Base-by-base conservation (phyloP, 2,888 invertebrate species). In the Eilema caniola region DNA sequence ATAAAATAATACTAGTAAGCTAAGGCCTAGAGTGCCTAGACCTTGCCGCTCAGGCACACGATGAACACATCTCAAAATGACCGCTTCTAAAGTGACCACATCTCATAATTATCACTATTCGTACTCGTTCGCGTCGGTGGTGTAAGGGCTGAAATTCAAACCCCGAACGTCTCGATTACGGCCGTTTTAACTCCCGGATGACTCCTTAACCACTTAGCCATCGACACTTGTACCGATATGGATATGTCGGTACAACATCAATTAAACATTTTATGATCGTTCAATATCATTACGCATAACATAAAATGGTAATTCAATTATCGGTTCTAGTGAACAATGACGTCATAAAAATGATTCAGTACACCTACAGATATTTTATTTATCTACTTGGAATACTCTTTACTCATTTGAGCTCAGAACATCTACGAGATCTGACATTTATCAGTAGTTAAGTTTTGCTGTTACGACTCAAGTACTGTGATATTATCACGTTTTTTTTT, bases 311-410 rank as follows among this genome's bases (percentile, higher is more conserved):
- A 20, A 20, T 79, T 80, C 74, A 69, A 66, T 74, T 62, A 77
- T 74, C 67, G 69, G 68, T 85, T 83, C 79, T 69, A 78, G 76
- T 81, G 79, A 82, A 81, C 75, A 72, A 76, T 86, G 84, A 85
- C 78, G 80, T 86, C 86, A 86, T 74, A 47, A 53, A 62, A 70
- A 65, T 77, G 77, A 76, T 73, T 81, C 74, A 71, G 25, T 47
- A 66, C 59, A 28, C 73, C 74, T 63, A 70, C 70, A 68, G 65
- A 70, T 16, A 65, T 62, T 67, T 59, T 57, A 71, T 59, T 56
- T 69, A 11, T 56, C n/a, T 59, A 57, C 31, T 41, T 71, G 41
- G 25, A 74, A 23, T 14, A 7, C 20, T 28, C 57, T 70, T 78
- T 64, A 41, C 66, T 70, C 71, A 80, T 72, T 80, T 73, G 57